These are phyloP conservation scores for Drosophila villosipedis DNA, from an alignment of 2,888 invertebrate species.

Conservation along the genomic window DNA sequence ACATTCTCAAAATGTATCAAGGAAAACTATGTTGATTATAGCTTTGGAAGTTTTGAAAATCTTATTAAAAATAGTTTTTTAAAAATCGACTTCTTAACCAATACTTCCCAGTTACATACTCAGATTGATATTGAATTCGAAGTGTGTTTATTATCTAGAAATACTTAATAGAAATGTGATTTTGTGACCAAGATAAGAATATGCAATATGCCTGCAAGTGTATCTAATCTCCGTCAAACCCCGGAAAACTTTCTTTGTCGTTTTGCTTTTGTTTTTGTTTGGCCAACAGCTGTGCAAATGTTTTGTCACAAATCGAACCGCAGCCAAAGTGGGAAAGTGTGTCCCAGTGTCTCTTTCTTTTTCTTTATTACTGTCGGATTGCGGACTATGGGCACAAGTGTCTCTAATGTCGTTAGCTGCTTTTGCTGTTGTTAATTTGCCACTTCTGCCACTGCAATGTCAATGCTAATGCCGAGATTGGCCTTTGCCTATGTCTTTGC, in stretches of 20 bases:
- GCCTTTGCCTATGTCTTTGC: constrained; percentile 30
- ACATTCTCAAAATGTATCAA: not conserved
- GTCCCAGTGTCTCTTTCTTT: constrained; percentile 19
- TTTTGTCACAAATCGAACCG: constrained; percentile 54
- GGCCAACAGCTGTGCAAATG: constrained; percentile 66
- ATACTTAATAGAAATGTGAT: not conserved
- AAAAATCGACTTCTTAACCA: not conserved
- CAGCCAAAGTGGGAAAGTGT: constrained; percentile 48
- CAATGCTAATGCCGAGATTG: constrained; percentile 44
- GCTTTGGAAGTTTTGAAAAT: not conserved
- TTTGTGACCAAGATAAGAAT: not conserved
- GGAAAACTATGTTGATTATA: not conserved
- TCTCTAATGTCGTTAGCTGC: constrained; percentile 46
- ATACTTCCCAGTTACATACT: not conserved
- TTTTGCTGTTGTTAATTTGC: constrained; percentile 49
- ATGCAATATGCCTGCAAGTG: not conserved
- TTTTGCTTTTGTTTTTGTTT: constrained; percentile 28
- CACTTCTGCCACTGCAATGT: constrained; percentile 47
- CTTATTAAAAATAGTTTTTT: not conserved
- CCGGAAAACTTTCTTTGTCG: not conserved
- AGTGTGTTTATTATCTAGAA: too few relatives aligned
- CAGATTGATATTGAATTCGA: too few relatives aligned
- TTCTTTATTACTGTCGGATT: not conserved
- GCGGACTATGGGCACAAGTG: constrained; percentile 27
- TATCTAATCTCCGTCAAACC: not conserved